Evolutionary conservation across 2,797 vertebrate species (phyloP).

Genomic region (Rhinophrynus dorsalis): DNA sequence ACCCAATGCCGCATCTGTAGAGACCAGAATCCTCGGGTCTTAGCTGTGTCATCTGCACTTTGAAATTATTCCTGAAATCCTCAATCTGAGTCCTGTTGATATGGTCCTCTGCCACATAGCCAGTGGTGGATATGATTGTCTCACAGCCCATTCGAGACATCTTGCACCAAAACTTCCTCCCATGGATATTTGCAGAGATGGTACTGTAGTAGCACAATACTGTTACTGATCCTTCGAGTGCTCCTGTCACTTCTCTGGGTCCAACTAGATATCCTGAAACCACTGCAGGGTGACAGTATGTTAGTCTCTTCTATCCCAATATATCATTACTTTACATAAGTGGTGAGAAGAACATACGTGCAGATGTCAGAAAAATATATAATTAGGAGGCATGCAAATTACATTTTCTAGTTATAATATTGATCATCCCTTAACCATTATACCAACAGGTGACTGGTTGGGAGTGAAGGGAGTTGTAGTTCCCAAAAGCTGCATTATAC

Average conservation of each 20-base stretch:
- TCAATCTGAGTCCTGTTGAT: slow-evolving; percentile 49
- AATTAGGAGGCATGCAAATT: too few species aligned
- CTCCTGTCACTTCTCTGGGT: slow-evolving; percentile 52
- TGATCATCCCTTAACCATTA: too few species aligned
- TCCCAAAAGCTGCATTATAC: too few species aligned
- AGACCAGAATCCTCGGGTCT: slow-evolving; percentile 41
- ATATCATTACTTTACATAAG: too few species aligned
- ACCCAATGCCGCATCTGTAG: slow-evolving; percentile 68
- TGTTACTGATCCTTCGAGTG: slow-evolving; percentile 54
- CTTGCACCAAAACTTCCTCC: slow-evolving; percentile 70
- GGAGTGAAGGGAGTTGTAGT: too few species aligned
- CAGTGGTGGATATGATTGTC: slow-evolving; percentile 60
- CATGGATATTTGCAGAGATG: slow-evolving; percentile 54
- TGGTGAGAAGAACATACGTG: too few species aligned
- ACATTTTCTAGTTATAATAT: too few species aligned
- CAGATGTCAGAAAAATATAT: too few species aligned
- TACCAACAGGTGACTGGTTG: too few species aligned
- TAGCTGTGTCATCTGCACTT: slow-evolving; percentile 55
- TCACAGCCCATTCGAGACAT: not conserved
- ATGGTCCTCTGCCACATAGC: slow-evolving; percentile 11
- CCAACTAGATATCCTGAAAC: slow-evolving; percentile 50
- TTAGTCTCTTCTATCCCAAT: not conserved
- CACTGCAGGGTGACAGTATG: slow-evolving; percentile 8
- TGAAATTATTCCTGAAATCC: slow-evolving; percentile 55
- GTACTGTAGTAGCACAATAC: slow-evolving; percentile 61